Evolutionary conservation across 2,797 vertebrate species (phyloP).

Genomic region (Chelon auratus): DNA sequence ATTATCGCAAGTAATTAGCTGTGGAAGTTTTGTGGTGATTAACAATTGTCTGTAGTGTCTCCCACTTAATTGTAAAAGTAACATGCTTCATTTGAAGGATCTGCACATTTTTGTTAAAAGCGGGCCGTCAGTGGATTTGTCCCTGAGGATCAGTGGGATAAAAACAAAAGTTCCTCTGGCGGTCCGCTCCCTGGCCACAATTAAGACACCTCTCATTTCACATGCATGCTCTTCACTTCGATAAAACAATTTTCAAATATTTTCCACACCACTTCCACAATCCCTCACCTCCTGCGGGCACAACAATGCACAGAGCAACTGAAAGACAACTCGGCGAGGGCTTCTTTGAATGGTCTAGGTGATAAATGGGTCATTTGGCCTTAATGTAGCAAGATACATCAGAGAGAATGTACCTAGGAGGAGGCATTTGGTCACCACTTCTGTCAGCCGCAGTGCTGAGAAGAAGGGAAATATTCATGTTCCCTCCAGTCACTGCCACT

Average conservation of each 20-base stretch:
- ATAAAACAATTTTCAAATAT: constrained; percentile 9
- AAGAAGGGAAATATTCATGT: constrained; percentile 46
- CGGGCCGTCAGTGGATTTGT: not conserved
- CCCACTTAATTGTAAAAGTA: no score
- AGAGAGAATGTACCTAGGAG: constrained; percentile 51
- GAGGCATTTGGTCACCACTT: constrained; percentile 36
- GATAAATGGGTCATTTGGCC: constrained; percentile 57
- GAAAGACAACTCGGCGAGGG: constrained; percentile 31
- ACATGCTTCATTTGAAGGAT: not conserved
- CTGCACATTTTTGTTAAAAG: not conserved
- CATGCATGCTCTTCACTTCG: constrained; percentile 14
- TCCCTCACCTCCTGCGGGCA: constrained; percentile 16
- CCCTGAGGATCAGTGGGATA: constrained; percentile 1
- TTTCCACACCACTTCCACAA: not conserved
- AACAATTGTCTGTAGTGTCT: no score
- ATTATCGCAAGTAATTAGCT: no score
- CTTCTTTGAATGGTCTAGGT: constrained; percentile 35
- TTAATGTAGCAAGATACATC: constrained; percentile 48
- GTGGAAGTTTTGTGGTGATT: no score
- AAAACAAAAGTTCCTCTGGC: constrained; percentile 12
- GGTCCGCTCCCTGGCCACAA: constrained; percentile 9
- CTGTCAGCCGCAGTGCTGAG: constrained; percentile 56
- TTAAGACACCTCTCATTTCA: constrained; percentile 18
- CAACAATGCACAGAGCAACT: constrained; percentile 13
- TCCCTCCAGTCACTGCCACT: constrained; percentile 57